These are phyloP conservation scores for Odontophorus gujanensis DNA, from an alignment of 2,113 vertebrate genomes.

Conservation along the genomic window DNA sequence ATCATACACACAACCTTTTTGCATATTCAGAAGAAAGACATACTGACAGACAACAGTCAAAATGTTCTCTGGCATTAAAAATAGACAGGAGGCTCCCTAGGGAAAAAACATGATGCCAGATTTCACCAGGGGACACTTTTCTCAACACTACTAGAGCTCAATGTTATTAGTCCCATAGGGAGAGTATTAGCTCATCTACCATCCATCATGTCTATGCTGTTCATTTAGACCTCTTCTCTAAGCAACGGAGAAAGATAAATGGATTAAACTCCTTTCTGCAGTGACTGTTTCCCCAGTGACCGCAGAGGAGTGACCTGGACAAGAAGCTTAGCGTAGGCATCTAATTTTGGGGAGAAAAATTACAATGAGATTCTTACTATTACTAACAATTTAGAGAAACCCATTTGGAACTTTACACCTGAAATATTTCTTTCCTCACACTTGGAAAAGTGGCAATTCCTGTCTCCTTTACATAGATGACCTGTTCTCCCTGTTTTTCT, in stretches of 20 bases:
- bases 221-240: slow-evolving; percentile 11
- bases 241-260: not conserved
- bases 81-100: not conserved
- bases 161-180: not conserved
- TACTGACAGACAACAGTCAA: not conserved
- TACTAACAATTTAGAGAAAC: not conserved
- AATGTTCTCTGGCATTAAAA: not conserved
- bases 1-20: not conserved
- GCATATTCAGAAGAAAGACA: not conserved
- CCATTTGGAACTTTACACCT: not conserved
- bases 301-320: not conserved
- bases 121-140: slow-evolving; percentile 26
- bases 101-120: not conserved
- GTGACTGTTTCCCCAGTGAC: not conserved
- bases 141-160: not conserved
- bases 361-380: not conserved
- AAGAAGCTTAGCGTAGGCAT: not conserved
- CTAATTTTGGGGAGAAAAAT: not conserved
- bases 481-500: not conserved
- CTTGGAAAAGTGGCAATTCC: not conserved
- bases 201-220: not conserved
- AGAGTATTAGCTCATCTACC: slow-evolving; percentile 27
- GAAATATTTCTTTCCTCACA: not conserved
- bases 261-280: not conserved
- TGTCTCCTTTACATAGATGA: not conserved